Evolutionary conservation across 2,113 vertebrate genomes (phyloP).

Genomic region (Narcine bancroftii): DNA sequence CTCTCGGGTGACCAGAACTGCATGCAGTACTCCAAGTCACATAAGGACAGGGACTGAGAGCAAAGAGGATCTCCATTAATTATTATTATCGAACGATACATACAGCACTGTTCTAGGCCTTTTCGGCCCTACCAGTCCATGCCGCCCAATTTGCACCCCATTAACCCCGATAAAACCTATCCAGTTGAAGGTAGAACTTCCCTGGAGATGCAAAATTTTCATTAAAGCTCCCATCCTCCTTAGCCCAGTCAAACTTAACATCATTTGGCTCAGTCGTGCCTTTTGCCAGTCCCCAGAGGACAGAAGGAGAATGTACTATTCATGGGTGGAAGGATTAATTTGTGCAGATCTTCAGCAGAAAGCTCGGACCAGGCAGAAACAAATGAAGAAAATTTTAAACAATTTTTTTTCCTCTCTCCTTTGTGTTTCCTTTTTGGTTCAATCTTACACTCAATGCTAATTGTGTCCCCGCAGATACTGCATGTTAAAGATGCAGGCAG

Average conservation of each 20-base stretch:
- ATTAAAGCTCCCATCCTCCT: not conserved
- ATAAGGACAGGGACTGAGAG: not conserved
- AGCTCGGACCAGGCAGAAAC: not conserved
- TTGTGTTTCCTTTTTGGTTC: not conserved
- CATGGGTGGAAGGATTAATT: not conserved
- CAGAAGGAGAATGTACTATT: not conserved
- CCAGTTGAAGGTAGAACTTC: not conserved
- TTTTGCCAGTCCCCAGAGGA: not conserved
- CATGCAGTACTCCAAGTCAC: too few relatives aligned
- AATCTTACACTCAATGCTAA: not conserved
- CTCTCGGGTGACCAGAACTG: too few relatives aligned
- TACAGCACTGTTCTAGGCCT: too few relatives aligned
- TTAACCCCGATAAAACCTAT: too few relatives aligned
- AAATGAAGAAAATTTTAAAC: not conserved
- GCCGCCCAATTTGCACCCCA: too few relatives aligned
- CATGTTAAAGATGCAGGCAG: constrained; percentile 20
- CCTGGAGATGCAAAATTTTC: not conserved
- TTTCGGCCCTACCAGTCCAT: too few relatives aligned
- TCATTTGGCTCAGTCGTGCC: not conserved
- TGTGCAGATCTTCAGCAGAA: not conserved
- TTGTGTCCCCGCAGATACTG: constrained; percentile 18
- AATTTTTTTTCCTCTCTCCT: not conserved
- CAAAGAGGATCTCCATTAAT: not conserved
- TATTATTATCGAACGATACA: too few relatives aligned
- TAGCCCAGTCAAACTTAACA: not conserved